Evolutionary conservation across 2,113 vertebrate species (phyloP).

Genomic region (Neotragus pygmaeus): DNA sequence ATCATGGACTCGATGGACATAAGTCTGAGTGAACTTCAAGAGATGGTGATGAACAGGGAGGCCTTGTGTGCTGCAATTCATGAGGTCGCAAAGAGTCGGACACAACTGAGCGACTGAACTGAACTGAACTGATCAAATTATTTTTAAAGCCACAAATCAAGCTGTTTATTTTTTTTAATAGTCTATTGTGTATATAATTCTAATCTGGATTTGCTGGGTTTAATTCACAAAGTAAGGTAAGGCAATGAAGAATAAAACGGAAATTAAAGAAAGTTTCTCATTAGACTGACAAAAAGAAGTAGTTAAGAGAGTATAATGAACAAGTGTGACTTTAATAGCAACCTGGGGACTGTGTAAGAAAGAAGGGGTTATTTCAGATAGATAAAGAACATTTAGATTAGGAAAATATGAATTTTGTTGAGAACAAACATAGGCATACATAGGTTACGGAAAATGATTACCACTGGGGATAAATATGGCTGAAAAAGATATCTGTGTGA

Average conservation of each 20-base stretch:
- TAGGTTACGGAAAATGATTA: neutral
- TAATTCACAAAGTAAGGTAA: neutral
- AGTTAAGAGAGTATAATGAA: too few species aligned
- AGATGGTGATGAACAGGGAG: too few species aligned
- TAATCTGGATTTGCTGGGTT: neutral
- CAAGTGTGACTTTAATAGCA: neutral
- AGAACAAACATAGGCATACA: neutral
- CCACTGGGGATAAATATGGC: neutral
- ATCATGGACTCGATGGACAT: too few species aligned
- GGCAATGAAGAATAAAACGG: neutral
- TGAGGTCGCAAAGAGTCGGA: too few species aligned
- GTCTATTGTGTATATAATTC: neutral
- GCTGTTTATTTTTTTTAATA: neutral
- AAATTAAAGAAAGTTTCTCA: neutral
- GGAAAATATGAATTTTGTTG: neutral
- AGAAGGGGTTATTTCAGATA: neutral
- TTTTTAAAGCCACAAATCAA: neutral
- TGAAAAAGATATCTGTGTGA: neutral
- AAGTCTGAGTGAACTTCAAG: too few species aligned
- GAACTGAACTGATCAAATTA: too few species aligned
- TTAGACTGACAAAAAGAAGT: rapidly evolving
- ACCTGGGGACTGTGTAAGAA: rapidly evolving
- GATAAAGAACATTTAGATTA: neutral
- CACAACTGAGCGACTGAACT: too few species aligned
- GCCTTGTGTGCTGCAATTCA: too few species aligned